Base-by-base conservation (phyloP, 2,113 vertebrate genomes). In the Eclectus roratus region DNA sequence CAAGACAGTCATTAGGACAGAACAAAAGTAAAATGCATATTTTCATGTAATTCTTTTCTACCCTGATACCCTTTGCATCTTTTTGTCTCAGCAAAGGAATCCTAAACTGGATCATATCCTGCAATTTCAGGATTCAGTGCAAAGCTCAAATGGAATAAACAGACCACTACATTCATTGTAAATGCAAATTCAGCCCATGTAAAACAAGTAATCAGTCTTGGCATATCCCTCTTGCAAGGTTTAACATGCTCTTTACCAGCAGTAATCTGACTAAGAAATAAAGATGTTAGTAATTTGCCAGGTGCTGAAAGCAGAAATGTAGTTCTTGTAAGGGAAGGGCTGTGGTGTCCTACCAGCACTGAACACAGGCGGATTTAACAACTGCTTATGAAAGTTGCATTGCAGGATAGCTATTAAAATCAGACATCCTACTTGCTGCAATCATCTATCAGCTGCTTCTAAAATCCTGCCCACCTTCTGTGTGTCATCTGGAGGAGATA, bases 391-490 rank as follows among this genome's bases (percentile, higher is more conserved):
- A 79, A 68, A 87, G 80, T 50, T 85, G 60, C 33, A 37, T 69
- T 64, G 83, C 73, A 73, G 71, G 80, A 88, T 47, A 78, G 79
- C 78, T 87, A 69, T 89, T 92, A 88, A 86, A 90, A 85, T 85
- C 71, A 93, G 93, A 65, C 86, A 92, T 83, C 82, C 60, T 71
- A 83, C 86, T 96, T 96, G 53, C 69, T 65, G 74, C 63, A 84
- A 58, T 92, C 58, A 86, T 95, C 70, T 70, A 85, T 83, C 77
- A 89, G 72, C 69, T 88, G 64, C 85, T 90, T 84, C 81, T 93
- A 93, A 88, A 92, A 93, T 91, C 85, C 70, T 94, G 58, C 92
- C 89, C 89, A 92, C 81, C 46, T 89, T 79, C 91, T 80, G 61
- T 85, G 66, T 91, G 85, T 85, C 88, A 95, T 89, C 71, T 83